A percentile compares a stretch with the other conserved stretches of the same genome.
phyloP scores from a whole-genome alignment of 2,797 vertebrate species.

The Microchirus variegatus region DNA sequence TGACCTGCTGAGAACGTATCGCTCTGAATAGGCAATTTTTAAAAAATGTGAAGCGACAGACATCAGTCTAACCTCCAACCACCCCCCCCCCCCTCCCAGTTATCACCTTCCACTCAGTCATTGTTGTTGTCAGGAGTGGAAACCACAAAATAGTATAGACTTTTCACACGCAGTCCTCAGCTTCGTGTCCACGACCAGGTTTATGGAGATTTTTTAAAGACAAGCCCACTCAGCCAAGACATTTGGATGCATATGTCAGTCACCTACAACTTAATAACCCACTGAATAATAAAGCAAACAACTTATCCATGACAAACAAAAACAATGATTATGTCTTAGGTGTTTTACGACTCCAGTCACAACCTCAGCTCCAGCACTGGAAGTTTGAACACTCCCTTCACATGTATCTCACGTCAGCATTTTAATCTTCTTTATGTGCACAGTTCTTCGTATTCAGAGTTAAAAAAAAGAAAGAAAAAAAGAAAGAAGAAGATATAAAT shows the following conservation, averaged over 20 bases:
- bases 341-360: neutral
- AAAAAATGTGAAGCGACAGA: slow-evolving; percentile 27
- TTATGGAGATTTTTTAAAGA: too few species aligned
- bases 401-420: slow-evolving; percentile 12
- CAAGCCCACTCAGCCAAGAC: too few species aligned
- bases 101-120: slow-evolving; percentile 10
- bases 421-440: slow-evolving; percentile 17
- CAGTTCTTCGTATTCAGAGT: slow-evolving; percentile 13
- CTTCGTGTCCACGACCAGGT: too few species aligned
- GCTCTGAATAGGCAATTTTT: slow-evolving; percentile 33
- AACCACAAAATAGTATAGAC: neutral
- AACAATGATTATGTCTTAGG: neutral
- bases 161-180: too few species aligned
- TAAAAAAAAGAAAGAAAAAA: slow-evolving; percentile 8
- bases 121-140: neutral
- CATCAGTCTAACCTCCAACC: slow-evolving; percentile 19
- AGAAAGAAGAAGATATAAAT: slow-evolving; percentile 35
- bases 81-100: too few species aligned
- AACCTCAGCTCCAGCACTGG: neutral
- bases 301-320: neutral
- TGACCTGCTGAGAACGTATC: slow-evolving; percentile 49
- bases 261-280: too few species aligned
- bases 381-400: slow-evolving; percentile 3
- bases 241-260: too few species aligned
- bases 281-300: too few species aligned